A percentile compares a stretch with the other conserved stretches of the same genome.
Evolutionary conservation across 2,113 vertebrate species (phyloP).

Genomic region (Ammodytes dubius): DNA sequence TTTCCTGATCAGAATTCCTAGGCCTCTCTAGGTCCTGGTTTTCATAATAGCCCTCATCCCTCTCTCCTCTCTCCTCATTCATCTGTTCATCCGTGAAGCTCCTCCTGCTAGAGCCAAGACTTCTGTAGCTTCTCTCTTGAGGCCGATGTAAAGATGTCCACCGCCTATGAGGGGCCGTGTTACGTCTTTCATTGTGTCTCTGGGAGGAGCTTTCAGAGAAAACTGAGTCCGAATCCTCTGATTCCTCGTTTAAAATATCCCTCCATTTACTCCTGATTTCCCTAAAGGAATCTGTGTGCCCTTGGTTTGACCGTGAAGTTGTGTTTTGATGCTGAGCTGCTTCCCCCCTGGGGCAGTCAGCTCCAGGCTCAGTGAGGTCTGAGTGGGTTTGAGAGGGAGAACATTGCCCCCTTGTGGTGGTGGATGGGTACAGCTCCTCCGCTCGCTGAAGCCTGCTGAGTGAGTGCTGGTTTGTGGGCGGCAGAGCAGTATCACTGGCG

Average conservation of each 20-base stretch:
- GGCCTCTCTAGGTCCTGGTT: constrained; percentile 18
- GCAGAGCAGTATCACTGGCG: constrained; percentile 50
- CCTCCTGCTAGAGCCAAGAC: constrained; percentile 48
- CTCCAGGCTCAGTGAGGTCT: constrained; percentile 33
- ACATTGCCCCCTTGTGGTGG: constrained; percentile 64
- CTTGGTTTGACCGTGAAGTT: constrained; percentile 66
- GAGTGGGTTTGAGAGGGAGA: constrained; percentile 54
- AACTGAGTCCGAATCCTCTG: constrained; percentile 72
- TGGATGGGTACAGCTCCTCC: constrained; percentile 37
- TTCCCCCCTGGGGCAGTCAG: constrained; percentile 31
- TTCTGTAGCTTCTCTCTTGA: constrained; percentile 40
- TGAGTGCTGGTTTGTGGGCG: constrained; percentile 50
- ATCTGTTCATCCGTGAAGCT: constrained; percentile 51
- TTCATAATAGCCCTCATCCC: constrained; percentile 28
- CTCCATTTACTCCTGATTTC: constrained; percentile 58
- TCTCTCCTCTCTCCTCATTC: constrained; percentile 34
- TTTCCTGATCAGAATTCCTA: constrained; percentile 23
- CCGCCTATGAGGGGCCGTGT: constrained; percentile 32
- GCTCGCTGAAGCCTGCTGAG: constrained; percentile 13
- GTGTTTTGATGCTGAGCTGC: constrained; percentile 45
- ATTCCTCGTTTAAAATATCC: constrained; percentile 69
- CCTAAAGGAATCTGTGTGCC: constrained; percentile 57
- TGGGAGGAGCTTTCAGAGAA: constrained; percentile 62
- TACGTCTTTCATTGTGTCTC: constrained; percentile 56
- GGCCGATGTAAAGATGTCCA: constrained; percentile 31